Conservation (phyloP, 1,140 invertebrate genomes). For the Aplysia californica region DNA sequence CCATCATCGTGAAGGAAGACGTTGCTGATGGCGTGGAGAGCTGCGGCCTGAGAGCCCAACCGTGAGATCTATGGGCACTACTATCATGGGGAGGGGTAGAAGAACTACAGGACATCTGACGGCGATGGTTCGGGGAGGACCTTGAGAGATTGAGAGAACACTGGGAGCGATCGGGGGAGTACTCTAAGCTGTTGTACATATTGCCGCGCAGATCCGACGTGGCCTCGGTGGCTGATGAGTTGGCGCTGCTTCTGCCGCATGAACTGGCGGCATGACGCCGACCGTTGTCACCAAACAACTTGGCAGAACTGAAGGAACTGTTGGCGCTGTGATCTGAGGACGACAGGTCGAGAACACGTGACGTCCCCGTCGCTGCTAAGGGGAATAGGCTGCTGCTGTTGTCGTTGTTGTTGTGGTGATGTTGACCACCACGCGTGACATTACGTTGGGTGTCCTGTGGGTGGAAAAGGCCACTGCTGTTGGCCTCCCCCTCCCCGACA, state of each 20-base stretch:
- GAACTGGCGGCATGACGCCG: not conserved
- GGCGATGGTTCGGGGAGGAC: too few relatives aligned
- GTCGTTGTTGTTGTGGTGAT: too few relatives aligned
- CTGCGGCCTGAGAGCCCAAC: too few relatives aligned
- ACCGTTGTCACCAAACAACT: not conserved
- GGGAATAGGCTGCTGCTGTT: not conserved
- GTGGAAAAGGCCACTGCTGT: not conserved
- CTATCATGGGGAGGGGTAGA: too few relatives aligned
- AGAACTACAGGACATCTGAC: too few relatives aligned
- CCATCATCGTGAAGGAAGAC: too few relatives aligned
- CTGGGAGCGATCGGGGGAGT: too few relatives aligned
- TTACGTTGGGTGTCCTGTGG: not conserved
- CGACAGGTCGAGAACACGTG: not conserved
- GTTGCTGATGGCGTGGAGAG: too few relatives aligned
- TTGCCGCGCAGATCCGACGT: too few relatives aligned
- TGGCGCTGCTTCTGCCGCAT: not conserved
- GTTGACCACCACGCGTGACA: not conserved
- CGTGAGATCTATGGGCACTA: too few relatives aligned
- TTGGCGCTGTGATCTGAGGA: not conserved
- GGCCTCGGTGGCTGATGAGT: not conserved
- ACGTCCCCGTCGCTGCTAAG: not conserved
- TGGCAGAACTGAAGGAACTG: not conserved
- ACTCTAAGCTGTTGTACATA: too few relatives aligned
- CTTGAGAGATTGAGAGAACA: too few relatives aligned
- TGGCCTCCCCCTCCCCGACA: slow-evolving; percentile 8